phyloP scores from a whole-genome alignment of 2,113 vertebrate species.

The Apistogramma diplotaenia region DNA sequence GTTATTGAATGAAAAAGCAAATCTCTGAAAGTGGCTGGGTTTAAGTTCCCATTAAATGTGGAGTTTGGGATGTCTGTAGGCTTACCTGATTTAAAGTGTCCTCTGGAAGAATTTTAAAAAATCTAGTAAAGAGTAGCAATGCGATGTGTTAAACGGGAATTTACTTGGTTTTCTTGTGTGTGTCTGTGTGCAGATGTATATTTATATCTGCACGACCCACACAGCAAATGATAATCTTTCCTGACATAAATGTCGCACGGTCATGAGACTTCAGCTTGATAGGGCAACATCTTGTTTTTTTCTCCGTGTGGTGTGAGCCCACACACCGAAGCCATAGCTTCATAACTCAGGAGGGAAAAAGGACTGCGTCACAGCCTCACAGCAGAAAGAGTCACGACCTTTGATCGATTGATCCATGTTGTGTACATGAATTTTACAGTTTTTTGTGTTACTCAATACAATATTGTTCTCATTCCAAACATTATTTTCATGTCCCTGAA shows the following conservation, averaged over 20 bases:
- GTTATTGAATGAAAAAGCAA: neutral
- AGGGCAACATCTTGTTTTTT: conserved; percentile 27
- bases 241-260: conserved; percentile 52
- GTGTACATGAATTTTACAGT: neutral
- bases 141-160: neutral
- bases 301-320: neutral
- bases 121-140: neutral
- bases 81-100: neutral
- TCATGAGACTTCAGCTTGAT: conserved; percentile 44
- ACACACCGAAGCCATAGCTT: neutral
- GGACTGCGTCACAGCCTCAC: neutral
- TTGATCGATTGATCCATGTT: neutral
- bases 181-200: neutral
- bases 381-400: neutral
- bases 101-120: too few species aligned
- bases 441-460: too few species aligned
- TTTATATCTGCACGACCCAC: conserved; percentile 3
- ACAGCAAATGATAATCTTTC: conserved; percentile 50
- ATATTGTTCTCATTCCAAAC: too few species aligned
- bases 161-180: neutral
- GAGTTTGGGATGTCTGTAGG: neutral
- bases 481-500: neutral
- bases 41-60: neutral
- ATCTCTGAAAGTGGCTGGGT: neutral
- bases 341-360: too few species aligned